Percentiles rank a stretch among this genome's conserved stretches.
phyloP scores from a whole-genome alignment of 2,797 vertebrate genomes.

The Trichosurus vulpecula region DNA sequence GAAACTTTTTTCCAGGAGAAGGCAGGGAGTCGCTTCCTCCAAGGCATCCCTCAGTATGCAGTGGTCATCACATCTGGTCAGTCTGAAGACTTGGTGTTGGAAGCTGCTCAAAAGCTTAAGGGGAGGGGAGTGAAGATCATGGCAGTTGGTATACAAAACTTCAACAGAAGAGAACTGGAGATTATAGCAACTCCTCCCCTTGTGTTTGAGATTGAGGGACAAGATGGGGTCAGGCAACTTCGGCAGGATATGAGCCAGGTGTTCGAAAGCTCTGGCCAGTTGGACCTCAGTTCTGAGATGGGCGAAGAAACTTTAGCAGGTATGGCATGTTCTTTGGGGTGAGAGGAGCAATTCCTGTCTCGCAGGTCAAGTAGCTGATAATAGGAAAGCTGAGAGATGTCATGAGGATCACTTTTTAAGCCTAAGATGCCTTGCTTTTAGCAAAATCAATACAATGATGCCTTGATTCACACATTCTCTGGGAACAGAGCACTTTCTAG shows the following conservation, averaged over 20 bases:
- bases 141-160: slow-evolving; percentile 80
- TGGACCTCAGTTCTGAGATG: background rate
- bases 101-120: slow-evolving; percentile 80
- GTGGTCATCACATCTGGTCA: slow-evolving; percentile 85
- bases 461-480: background rate
- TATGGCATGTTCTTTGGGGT: slow-evolving; percentile 43
- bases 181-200: slow-evolving; percentile 69
- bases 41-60: slow-evolving; percentile 85
- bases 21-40: slow-evolving; percentile 83
- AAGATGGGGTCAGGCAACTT: slow-evolving; percentile 13
- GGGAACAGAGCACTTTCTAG: background rate
- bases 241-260: slow-evolving; percentile 65
- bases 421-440: background rate
- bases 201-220: slow-evolving; percentile 62
- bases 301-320: slow-evolving; percentile 55
- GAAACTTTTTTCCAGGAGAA: slow-evolving; percentile 80
- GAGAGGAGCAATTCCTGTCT: background rate
- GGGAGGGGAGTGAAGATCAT: slow-evolving; percentile 83
- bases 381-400: background rate
- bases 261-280: slow-evolving; percentile 70
- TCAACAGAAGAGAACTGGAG: slow-evolving; percentile 73
- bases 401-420: background rate
- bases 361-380: background rate
- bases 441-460: background rate
- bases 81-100: slow-evolving; percentile 80